phyloP scores from a whole-genome alignment of 1,140 invertebrate genomes.

The Rhagoletis zephyria region DNA sequence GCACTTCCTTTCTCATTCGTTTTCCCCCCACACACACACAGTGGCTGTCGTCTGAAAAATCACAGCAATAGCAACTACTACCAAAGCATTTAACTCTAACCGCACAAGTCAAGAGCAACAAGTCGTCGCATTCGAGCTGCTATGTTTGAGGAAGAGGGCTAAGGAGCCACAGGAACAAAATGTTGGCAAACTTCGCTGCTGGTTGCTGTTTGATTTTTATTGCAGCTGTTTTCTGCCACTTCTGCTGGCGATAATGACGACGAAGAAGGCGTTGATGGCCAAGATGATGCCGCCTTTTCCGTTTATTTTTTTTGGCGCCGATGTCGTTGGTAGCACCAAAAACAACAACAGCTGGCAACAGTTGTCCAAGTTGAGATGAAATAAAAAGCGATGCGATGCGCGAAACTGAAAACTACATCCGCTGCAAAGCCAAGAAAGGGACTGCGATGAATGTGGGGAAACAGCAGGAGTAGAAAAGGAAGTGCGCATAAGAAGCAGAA shows the following conservation, averaged over 20 bases:
- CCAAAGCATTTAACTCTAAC: neutral
- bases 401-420: slow-evolving; percentile 28
- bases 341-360: slow-evolving; percentile 42
- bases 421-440: neutral
- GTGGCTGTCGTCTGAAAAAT: neutral
- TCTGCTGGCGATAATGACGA: neutral
- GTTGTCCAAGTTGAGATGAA: neutral
- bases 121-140: neutral
- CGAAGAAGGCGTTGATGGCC: slow-evolving; percentile 41
- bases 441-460: neutral
- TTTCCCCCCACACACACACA: neutral
- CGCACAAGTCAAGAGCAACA: neutral
- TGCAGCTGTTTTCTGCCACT: slow-evolving; percentile 14
- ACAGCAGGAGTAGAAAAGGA: neutral
- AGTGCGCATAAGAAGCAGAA: neutral
- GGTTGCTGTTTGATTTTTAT: neutral
- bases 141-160: neutral
- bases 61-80: neutral
- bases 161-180: slow-evolving; percentile 27
- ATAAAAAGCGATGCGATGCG: neutral
- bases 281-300: neutral
- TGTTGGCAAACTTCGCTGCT: slow-evolving; percentile 2
- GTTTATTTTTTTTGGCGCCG: neutral
- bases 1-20: neutral
- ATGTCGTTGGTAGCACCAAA: neutral